A percentile compares a stretch with the other conserved stretches of the same genome.
phyloP scores from a whole-genome alignment of 2,888 invertebrate genomes.

The Watsonalla binaria region DNA sequence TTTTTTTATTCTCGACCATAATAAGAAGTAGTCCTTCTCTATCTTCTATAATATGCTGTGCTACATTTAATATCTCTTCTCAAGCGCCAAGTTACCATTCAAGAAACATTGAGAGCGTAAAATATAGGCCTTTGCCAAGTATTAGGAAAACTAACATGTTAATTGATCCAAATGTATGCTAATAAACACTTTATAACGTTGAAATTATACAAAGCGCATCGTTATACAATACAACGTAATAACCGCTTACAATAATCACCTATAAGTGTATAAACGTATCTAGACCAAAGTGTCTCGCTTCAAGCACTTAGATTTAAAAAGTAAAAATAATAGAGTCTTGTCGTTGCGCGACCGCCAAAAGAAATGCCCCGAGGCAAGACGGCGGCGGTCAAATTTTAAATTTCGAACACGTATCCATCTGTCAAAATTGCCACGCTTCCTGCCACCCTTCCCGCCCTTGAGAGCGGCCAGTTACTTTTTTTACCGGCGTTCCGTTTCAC shows the following conservation, averaged over 20 bases:
- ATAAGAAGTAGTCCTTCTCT: no score
- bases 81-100: neutral
- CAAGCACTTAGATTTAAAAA: neutral
- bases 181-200: neutral
- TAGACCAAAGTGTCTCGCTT: neutral
- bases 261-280: neutral
- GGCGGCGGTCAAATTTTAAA: constrained; percentile 26
- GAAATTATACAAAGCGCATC: neutral
- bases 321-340: neutral
- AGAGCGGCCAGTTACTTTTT: constrained; percentile 71
- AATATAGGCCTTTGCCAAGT: neutral
- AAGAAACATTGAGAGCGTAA: neutral
- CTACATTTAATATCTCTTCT: no score
- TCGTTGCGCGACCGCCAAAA: neutral
- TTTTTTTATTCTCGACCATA: no score
- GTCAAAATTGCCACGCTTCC: constrained; percentile 64
- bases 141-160: neutral
- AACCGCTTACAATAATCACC: neutral
- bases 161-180: neutral
- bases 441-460: constrained; percentile 75
- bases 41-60: no score
- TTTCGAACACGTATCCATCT: constrained; percentile 40
- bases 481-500: constrained; percentile 59
- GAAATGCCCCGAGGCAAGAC: neutral
- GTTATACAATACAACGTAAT: neutral